Base-by-base conservation (phyloP, 1,140 invertebrate genomes). In the Triops longicaudatus region DNA sequence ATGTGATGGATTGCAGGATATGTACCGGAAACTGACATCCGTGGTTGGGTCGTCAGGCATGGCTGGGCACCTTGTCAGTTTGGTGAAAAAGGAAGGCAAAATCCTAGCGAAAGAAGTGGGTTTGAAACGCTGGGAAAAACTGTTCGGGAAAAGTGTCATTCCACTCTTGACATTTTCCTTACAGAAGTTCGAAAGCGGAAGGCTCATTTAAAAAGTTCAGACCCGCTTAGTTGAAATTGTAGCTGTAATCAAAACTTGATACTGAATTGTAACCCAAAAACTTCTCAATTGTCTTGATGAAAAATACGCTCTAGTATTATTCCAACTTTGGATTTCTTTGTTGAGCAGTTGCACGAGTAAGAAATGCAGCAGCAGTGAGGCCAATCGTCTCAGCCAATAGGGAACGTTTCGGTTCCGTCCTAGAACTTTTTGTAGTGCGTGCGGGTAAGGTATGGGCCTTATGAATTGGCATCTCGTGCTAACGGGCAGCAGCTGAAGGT, bases 21-120 rank as follows among this genome's bases (percentile, higher is more conserved):
- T 63, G 14, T 17, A 63, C 50, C 50, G 50, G 50, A 63, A n/a
- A 63, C 50, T 63, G 50, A 63, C 50, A 63, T 63, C 50, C 50
- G 50, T 63, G 50, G n/a, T 63, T 63, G 50, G 50, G 50, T 63
- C 50, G n/a, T 63, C 50, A 63, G 9, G 50, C 50, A n/a, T 63
- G 50, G 50, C 22, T 63, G 50, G 50, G 22, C 50, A 63, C 50
- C 50, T 63, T 63, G 50, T 63, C 50, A 63, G 22, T 63, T 63
- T 63, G 14, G 50, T 63, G 22, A 22, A 63, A 63, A 22, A 63
- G 50, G 6, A 22, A 63, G 44, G 1, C 44, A 37, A 37, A 37
- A 37, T 37, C 31, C 31, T 37, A 4, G 31, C 31, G 7, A 37
- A 4, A 37, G 2, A 37, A 37, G 31, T 37, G 7, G 7, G 31